Evolutionary conservation across 2,113 vertebrate species (phyloP).

Genomic region (Notothenia coriiceps): DNA sequence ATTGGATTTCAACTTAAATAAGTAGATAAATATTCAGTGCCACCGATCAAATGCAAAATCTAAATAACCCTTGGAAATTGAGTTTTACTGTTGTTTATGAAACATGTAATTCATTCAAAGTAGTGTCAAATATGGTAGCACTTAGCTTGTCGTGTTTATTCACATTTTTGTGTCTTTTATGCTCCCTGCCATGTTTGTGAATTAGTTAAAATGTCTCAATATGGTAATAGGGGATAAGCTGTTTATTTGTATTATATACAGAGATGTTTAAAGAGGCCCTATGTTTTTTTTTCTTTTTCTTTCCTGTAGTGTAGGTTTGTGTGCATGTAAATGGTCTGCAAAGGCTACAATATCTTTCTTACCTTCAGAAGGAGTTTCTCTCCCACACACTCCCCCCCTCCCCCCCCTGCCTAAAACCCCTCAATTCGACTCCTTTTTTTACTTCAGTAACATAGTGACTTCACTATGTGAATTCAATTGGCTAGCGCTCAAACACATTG

Average conservation of each 20-base stretch:
- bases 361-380: too few relatives aligned
- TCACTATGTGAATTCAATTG: too few relatives aligned
- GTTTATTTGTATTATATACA: not conserved
- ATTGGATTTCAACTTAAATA: constrained; percentile 43
- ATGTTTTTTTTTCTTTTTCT: not conserved
- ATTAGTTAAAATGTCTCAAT: not conserved
- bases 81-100: constrained; percentile 13
- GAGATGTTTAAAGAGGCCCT: too few relatives aligned
- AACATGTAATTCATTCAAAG: not conserved
- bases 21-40: constrained; percentile 37
- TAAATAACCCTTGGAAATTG: constrained; percentile 8
- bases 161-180: not conserved
- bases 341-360: too few relatives aligned
- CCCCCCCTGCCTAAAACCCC: too few relatives aligned
- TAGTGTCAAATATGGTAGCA: not conserved
- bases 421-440: too few relatives aligned
- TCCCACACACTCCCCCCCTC: too few relatives aligned
- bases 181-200: not conserved
- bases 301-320: too few relatives aligned
- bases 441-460: too few relatives aligned
- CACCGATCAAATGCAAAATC: constrained; percentile 13
- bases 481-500: too few relatives aligned
- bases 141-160: not conserved
- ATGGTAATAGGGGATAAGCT: not conserved
- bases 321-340: too few relatives aligned